Conservation (phyloP, 2,888 invertebrate species). For the Cataglyphis livida region DNA sequence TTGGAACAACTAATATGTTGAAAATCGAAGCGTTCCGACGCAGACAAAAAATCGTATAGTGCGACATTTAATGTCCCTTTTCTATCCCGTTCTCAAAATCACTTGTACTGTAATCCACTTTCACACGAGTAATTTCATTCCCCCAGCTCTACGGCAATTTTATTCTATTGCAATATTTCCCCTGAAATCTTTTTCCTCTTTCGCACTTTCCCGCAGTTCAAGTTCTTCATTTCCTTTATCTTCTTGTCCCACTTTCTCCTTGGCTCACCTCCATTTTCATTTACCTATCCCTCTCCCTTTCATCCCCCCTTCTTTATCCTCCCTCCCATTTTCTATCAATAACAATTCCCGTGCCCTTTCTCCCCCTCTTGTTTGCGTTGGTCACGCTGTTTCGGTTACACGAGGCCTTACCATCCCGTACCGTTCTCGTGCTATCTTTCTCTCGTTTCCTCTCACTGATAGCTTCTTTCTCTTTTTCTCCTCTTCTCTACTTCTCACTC, state of each 20-base stretch:
- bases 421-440: background rate
- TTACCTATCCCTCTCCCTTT: slow-evolving; percentile 36
- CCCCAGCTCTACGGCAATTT: background rate
- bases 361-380: slow-evolving; percentile 37
- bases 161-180: background rate
- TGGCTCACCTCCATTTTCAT: background rate
- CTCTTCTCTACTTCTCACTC: slow-evolving; percentile 12
- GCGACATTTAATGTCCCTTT: slow-evolving; percentile 14
- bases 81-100: background rate
- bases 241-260: slow-evolving; percentile 8
- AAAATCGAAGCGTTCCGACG: background rate
- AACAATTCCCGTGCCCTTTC: background rate
- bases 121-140: background rate
- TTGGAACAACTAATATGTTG: background rate
- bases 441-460: background rate
- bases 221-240: slow-evolving; percentile 20
- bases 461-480: slow-evolving; percentile 20
- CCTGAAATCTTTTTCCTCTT: background rate
- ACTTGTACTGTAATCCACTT: background rate
- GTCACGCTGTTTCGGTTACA: slow-evolving; percentile 5
- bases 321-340: background rate
- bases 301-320: background rate
- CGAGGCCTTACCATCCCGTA: background rate
- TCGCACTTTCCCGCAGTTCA: background rate
- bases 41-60: slow-evolving; percentile 26